Conservation (phyloP, 2,797 vertebrate genomes). For the Eulemur rubriventer region DNA sequence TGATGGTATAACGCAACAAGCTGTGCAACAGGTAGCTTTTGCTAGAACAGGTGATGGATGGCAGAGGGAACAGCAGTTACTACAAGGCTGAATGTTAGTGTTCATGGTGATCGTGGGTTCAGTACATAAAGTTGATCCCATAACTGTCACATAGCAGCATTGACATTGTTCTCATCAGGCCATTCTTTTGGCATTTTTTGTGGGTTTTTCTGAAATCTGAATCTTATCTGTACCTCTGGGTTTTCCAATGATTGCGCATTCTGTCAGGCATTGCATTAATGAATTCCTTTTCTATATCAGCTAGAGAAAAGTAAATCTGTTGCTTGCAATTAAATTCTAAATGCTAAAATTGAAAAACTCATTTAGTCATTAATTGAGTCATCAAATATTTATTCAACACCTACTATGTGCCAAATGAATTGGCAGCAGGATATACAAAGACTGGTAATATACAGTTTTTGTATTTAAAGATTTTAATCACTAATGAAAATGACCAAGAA, state of each 20-base stretch:
- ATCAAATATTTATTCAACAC: background rate
- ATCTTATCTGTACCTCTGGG: background rate
- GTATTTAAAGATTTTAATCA: background rate
- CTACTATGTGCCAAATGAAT: too few relatives aligned
- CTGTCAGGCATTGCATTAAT: background rate
- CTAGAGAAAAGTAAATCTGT: background rate
- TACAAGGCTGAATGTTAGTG: background rate
- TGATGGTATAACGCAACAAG: accelerated
- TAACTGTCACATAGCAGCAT: background rate
- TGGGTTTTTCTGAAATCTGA: background rate
- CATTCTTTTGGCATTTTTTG: background rate
- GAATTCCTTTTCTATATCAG: background rate
- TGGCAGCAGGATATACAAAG: background rate
- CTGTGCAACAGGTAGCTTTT: background rate
- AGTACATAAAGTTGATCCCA: background rate
- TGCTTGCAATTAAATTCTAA: background rate
- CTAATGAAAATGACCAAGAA: background rate
- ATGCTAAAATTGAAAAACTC: background rate
- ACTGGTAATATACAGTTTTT: background rate
- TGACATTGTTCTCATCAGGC: background rate
- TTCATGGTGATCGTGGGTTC: background rate
- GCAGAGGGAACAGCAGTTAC: background rate
- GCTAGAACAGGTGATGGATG: background rate
- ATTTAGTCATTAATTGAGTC: background rate
- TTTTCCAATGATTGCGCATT: background rate